Base-by-base conservation (phyloP, 37 sponge, comb jelly and placozoan genomes). In the Mnemiopsis leidyi region DNA sequence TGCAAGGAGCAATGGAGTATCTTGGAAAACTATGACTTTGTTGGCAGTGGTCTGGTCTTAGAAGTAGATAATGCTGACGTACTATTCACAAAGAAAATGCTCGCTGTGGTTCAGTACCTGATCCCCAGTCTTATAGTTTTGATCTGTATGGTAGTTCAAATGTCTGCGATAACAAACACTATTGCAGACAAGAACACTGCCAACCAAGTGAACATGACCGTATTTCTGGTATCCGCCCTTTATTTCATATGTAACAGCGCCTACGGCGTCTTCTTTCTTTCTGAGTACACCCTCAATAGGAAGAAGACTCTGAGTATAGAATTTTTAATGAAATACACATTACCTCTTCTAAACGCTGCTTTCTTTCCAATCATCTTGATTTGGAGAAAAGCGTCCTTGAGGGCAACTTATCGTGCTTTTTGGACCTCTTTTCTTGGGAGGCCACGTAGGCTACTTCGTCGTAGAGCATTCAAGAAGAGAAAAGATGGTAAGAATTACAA, bases 141-240 rank as follows among this genome's bases (percentile, higher is more conserved):
- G 7, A 28, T 39, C 25, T 85, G n/a, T 61, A 85, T 85, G 90
- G 48, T 40, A 7, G 7, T 85, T 0, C 90, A 85, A 37, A 85
- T 85, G 7, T 24, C 16, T 26, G 24, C 25, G 13, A 85, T 85
- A 1, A 85, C 48, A 23, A 40, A 38, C 0, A 85, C 21, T 33
- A n/a, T 85, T 0, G 5, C 48, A 3, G 9, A 1, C 20, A 32
- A 77, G 35, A 3, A 26, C 0, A 32, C 48, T 40, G 61, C 29
- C 26, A 85, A 13, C 1, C 48, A 85, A 20, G 90, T 85, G 9
- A 85, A 38, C 48, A 13, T 38, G 23, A 85, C 90, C 28, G 90
- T 85, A 23, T 40, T 85, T 61, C 1, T 85, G 3, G 61, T 85
- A 33, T 85, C 90, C 48, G 35, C 35, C 16, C 2, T 85, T 39